These are phyloP conservation scores for Chesias legatella DNA, from an alignment of 2,888 invertebrate species.

Conservation along the genomic window DNA sequence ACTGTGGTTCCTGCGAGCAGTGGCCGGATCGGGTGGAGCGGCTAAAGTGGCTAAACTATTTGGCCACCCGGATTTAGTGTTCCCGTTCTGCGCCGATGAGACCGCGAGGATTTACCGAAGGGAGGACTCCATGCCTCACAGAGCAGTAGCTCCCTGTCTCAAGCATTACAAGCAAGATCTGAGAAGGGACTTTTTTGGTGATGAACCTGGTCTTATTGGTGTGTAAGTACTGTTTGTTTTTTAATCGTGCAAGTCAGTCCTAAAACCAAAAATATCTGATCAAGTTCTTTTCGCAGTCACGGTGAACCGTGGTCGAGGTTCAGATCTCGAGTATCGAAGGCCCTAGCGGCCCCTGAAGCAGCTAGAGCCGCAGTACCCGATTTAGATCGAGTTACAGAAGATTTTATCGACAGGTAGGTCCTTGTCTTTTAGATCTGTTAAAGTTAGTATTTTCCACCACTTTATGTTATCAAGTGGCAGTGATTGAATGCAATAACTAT, in stretches of 20 bases:
- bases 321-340: conserved; percentile 90
- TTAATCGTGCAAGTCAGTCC: not conserved
- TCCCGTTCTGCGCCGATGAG: conserved; percentile 86
- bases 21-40: conserved; percentile 75
- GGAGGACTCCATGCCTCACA: conserved; percentile 85
- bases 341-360: conserved; percentile 88
- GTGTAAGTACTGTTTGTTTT: conserved; percentile 79
- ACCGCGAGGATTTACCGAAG: conserved; percentile 85
- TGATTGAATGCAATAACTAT: not conserved
- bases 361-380: conserved; percentile 88
- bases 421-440: not conserved
- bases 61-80: conserved; percentile 88
- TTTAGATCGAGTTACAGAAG: conserved; percentile 86
- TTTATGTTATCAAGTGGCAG: not conserved
- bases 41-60: conserved; percentile 84
- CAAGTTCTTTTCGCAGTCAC: conserved; percentile 80
- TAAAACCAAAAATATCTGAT: not conserved
- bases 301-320: conserved; percentile 93
- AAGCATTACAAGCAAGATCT: conserved; percentile 86
- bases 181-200: conserved; percentile 85
- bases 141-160: conserved; percentile 87
- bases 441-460: conserved; percentile 1
- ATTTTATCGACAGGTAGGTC: conserved; percentile 85
- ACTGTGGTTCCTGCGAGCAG: conserved; percentile 69
- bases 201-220: conserved; percentile 86